Percentiles rank a stretch among this genome's conserved stretches.
These are phyloP conservation scores for Eremophila alpestris DNA, from an alignment of 2,797 vertebrate genomes.

Conservation along the genomic window DNA sequence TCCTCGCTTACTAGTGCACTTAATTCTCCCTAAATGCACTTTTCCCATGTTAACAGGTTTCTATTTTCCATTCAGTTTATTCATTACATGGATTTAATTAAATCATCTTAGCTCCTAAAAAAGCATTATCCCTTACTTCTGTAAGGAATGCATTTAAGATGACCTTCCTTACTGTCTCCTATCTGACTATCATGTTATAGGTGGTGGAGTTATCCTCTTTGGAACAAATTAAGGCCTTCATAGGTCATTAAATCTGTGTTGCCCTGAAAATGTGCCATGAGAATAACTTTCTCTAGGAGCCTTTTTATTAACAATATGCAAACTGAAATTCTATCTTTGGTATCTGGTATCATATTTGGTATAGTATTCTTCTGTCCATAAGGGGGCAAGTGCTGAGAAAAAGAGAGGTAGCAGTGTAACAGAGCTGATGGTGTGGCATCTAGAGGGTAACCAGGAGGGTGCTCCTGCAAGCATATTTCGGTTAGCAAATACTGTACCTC, in stretches of 20 bases:
- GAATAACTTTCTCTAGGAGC: neutral
- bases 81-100: neutral
- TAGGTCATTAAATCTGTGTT: neutral
- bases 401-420: neutral
- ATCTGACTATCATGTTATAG: neutral
- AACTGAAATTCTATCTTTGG: neutral
- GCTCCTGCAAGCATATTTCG: neutral
- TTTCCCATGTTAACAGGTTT: neutral
- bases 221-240: neutral
- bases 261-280: neutral
- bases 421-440: neutral
- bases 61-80: neutral
- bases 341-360: neutral
- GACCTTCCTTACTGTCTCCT: neutral
- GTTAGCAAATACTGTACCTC: neutral
- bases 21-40: neutral
- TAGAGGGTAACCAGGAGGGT: neutral
- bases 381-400: neutral
- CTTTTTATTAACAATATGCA: neutral
- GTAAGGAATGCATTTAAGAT: neutral
- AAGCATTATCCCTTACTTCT: neutral
- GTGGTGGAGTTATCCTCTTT: neutral
- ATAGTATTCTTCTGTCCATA: neutral
- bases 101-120: neutral
- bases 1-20: neutral